Conservation (phyloP, 1,140 invertebrate species). For the Hylaeus anthracinus region DNA sequence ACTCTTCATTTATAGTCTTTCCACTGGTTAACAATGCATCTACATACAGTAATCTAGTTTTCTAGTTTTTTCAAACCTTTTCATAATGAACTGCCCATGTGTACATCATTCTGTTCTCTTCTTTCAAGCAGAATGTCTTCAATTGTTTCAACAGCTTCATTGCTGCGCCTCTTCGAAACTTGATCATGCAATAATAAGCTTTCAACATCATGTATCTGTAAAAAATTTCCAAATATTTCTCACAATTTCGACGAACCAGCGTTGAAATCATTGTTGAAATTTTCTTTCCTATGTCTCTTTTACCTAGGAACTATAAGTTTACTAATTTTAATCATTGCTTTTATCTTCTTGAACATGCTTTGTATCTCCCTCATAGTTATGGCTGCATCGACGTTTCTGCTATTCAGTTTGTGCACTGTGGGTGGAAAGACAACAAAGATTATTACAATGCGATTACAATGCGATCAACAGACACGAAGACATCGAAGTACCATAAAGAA, state of each 20-base stretch:
- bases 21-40: not conserved
- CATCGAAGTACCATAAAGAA: conserved; percentile 69
- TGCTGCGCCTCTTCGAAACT: conserved; percentile 52
- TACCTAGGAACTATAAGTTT: conserved; percentile 73
- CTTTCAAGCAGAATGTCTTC: conserved; percentile 60
- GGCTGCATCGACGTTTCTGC: conserved; percentile 60
- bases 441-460: not conserved
- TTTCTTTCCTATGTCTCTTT: not conserved
- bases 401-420: conserved; percentile 70
- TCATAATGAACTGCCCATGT: conserved; percentile 73
- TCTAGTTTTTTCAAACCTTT: conserved; percentile 61
- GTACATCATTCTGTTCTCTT: conserved; percentile 66
- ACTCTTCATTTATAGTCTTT: not conserved
- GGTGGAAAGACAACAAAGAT: not conserved
- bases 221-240: not conserved
- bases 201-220: conserved; percentile 72
- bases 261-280: not conserved
- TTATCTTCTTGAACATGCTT: conserved; percentile 62
- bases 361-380: conserved; percentile 63
- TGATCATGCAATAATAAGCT: conserved; percentile 74
- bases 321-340: conserved; percentile 65
- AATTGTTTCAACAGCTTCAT: conserved; percentile 64
- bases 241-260: too few relatives aligned
- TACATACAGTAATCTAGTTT: not conserved
- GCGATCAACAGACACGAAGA: not conserved